A percentile compares a stretch with the other conserved stretches of the same genome.
These are phyloP conservation scores for Podiceps cristatus DNA, from an alignment of 2,113 vertebrate genomes.

Conservation along the genomic window DNA sequence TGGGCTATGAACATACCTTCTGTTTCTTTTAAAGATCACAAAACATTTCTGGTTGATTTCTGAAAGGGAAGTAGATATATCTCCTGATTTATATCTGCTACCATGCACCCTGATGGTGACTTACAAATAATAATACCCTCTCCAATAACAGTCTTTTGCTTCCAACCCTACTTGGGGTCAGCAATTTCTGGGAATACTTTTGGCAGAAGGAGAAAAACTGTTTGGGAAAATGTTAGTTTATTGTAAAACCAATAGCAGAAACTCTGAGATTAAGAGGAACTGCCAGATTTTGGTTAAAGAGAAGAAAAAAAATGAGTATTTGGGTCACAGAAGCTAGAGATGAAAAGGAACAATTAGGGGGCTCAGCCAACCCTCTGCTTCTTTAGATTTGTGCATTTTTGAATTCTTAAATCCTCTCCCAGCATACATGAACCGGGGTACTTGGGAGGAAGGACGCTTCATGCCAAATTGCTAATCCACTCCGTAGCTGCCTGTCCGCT, in stretches of 20 bases:
- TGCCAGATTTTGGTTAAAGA: background rate
- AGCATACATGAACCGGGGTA: background rate
- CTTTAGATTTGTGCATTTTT: background rate
- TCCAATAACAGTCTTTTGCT: background rate
- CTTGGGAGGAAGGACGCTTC: background rate
- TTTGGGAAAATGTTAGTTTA: slow-evolving; percentile 27
- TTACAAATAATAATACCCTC: background rate
- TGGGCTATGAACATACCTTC: background rate
- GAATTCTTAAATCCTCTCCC: background rate
- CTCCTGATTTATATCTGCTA: background rate
- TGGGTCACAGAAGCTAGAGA: background rate
- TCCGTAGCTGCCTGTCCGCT: background rate
- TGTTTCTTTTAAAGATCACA: background rate
- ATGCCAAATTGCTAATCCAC: background rate
- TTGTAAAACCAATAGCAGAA: background rate
- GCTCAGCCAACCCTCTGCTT: background rate
- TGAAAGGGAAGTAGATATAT: background rate
- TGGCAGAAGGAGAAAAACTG: background rate
- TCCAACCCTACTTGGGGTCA: background rate
- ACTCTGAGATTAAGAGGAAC: background rate
- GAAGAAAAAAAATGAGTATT: background rate
- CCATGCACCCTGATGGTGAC: background rate
- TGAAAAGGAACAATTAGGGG: background rate
- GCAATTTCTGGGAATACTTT: background rate
- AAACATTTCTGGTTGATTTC: background rate